phyloP scores from a whole-genome alignment of 2,888 invertebrate species.

The Drosophila emarginata region DNA sequence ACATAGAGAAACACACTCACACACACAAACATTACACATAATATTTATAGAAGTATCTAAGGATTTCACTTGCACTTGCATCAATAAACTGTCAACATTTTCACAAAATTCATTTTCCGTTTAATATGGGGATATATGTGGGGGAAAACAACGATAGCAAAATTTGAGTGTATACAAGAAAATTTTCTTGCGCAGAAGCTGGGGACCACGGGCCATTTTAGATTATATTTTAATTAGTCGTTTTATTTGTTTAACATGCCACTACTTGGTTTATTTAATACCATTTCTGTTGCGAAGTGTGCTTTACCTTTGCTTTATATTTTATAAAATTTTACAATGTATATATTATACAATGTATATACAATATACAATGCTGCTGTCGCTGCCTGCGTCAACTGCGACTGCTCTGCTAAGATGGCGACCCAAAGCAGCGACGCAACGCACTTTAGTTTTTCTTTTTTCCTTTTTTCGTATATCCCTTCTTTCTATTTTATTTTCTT shows the following conservation, averaged over 20 bases:
- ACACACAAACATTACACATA: neutral
- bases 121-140: slow-evolving; percentile 45
- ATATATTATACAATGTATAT: no score
- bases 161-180: slow-evolving; percentile 9
- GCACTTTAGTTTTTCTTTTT: slow-evolving; percentile 58
- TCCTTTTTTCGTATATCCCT: neutral
- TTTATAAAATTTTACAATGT: no score
- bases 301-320: no score
- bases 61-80: neutral
- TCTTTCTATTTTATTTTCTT: slow-evolving; percentile 3
- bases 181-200: slow-evolving; percentile 18
- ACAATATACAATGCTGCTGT: slow-evolving; percentile 5
- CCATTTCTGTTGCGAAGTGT: no score
- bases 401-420: slow-evolving; percentile 69
- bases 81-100: slow-evolving; percentile 4
- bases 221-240: slow-evolving; percentile 67
- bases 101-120: slow-evolving; percentile 28
- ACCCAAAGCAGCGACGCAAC: slow-evolving; percentile 68
- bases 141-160: slow-evolving; percentile 32
- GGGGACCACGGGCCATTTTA: slow-evolving; percentile 35
- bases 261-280: no score
- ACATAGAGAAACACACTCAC: slow-evolving; percentile 19
- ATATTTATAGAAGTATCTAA: neutral
- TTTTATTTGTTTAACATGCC: slow-evolving; percentile 7
- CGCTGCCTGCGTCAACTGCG: slow-evolving; percentile 27